These are phyloP conservation scores for Lacanobia wlatinum DNA, from an alignment of 2,888 invertebrate genomes.

Conservation along the genomic window DNA sequence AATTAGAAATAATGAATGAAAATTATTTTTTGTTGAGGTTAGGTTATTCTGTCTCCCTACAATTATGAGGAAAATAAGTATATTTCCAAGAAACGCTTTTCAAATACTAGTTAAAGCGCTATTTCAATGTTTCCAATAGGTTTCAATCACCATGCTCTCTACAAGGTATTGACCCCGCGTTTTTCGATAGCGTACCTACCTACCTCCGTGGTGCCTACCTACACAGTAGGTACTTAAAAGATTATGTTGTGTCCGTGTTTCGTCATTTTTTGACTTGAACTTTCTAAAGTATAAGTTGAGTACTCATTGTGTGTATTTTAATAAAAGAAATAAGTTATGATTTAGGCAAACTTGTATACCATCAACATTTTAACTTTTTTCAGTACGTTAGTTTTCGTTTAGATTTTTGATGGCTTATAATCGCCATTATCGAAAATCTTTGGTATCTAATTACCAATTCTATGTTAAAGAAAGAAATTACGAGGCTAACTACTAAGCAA, in stretches of 20 bases:
- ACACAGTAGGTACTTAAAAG: neutral
- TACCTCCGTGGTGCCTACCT: neutral
- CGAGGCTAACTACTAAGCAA: neutral
- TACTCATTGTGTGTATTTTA: neutral
- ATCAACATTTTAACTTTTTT: neutral
- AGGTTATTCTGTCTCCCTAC: constrained; percentile 11
- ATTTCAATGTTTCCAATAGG: neutral
- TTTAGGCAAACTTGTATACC: too few species aligned
- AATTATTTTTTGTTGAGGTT: constrained; percentile 32
- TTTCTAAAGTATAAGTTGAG: neutral
- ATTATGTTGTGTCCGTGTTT: neutral
- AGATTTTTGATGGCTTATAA: neutral
- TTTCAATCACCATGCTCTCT: constrained; percentile 17
- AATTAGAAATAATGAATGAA: neutral
- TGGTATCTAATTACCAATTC: neutral
- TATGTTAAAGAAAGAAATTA: neutral
- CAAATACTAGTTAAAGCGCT: neutral
- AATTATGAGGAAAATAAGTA: neutral
- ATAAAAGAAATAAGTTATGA: neutral
- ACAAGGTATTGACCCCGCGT: constrained; percentile 58
- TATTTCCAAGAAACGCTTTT: neutral
- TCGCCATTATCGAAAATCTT: neutral
- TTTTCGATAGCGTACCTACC: constrained; percentile 24
- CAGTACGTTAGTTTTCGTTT: neutral
- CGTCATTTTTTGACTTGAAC: neutral